These are phyloP conservation scores for Labeo catla DNA, from an alignment of 2,113 vertebrate species.

Conservation along the genomic window DNA sequence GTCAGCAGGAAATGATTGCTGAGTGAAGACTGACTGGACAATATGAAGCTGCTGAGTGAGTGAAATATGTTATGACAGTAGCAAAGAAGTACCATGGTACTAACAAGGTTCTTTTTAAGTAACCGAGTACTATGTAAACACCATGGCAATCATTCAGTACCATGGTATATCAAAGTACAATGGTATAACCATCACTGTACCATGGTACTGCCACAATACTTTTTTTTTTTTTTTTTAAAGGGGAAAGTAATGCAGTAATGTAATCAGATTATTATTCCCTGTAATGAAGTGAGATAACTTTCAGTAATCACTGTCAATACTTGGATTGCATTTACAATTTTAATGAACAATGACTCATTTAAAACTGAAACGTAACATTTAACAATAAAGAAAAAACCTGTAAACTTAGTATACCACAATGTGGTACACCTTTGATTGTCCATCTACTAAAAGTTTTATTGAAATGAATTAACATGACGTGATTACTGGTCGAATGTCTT, in stretches of 20 bases:
- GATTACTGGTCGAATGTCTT: not conserved
- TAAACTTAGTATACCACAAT: not conserved
- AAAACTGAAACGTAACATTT: not conserved
- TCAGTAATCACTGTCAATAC: not conserved
- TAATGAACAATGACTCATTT: not conserved
- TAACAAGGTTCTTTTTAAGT: not conserved
- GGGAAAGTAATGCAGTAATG: not conserved
- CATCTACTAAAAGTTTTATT: not conserved
- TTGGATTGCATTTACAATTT: not conserved
- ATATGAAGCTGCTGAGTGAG: not conserved
- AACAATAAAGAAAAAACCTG: not conserved
- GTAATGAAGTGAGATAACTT: not conserved
- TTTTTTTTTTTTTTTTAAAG: constrained; percentile 3
- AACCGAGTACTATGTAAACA: not conserved
- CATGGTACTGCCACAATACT: not conserved
- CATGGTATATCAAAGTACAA: not conserved
- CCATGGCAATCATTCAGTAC: not conserved
- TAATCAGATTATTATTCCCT: not conserved
- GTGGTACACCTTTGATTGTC: not conserved
- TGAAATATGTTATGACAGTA: not conserved
- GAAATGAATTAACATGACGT: not conserved
- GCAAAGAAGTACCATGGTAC: not conserved
- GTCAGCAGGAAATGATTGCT: not conserved
- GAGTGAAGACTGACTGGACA: not conserved
- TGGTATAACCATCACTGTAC: not conserved